Base-by-base conservation (phyloP, 2,113 vertebrate species). In the Colinus virginianus region DNA sequence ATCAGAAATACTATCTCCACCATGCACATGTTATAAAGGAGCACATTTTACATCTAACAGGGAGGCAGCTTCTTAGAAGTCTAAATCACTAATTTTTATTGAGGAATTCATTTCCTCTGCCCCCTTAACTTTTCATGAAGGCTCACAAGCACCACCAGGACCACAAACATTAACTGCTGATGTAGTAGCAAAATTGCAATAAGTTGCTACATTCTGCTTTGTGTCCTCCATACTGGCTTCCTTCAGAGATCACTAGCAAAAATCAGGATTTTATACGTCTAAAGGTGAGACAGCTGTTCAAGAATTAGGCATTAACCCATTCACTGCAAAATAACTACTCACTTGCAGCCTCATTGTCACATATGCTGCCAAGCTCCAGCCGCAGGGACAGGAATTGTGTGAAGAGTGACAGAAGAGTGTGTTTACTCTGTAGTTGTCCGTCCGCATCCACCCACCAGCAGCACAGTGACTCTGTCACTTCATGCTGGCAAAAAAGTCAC, bases 211-310 rank as follows among this genome's bases (percentile, higher is more conserved):
- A 48, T 67, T 56, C 22, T 79, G 70, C 67, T 86, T 79, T 34
- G 61, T 17, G 6, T 80, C 49, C 19, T 23, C 58, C 66, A 32
- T 4, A 0, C 19, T 36, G 51, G 32, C 18, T 21, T 83, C 61
- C 45, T 93, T 84, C n/a, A 88, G 71, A 90, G 87, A 90, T 72
- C 67, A 67, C 34, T 84, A 45, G 59, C 30, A 48, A 90, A 69
- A 76, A 91, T 43, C 14, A 88, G 59, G 83, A 81, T 81, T 2
- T 78, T 53, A 76, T 93, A 92, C 42, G 61, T 56, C 71, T 70
- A 88, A 96, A 96, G 59, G 84, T 93, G 94, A 94, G 72, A 83
- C 7, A 12, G 62, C 67, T 88, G 56, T 18, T 3, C 20, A 64
- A 74, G 6, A 28, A 56, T 70, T 56, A 78, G 42, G 16, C 48